Conservation (phyloP, 2,888 invertebrate species). For the Ichneumoninae sp. region DNA sequence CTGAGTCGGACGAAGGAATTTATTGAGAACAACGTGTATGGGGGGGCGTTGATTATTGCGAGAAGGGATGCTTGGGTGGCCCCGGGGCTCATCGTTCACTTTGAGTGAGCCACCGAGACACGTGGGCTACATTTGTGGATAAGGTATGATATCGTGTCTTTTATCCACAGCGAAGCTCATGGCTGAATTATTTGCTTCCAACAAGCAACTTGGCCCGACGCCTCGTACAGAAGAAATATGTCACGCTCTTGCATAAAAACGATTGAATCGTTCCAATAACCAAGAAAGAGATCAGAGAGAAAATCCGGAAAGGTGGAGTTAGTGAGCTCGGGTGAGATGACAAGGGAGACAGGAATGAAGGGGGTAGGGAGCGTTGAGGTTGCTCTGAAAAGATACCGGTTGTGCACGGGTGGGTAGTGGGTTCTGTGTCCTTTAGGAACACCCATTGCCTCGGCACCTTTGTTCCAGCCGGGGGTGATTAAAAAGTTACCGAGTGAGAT, state of each 20-base stretch:
- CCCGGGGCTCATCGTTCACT: conserved; percentile 30
- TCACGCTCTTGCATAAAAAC: conserved; percentile 48
- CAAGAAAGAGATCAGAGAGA: conserved; percentile 60
- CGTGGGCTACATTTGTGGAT: background rate
- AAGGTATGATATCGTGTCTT: background rate
- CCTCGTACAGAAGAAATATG: conserved; percentile 50
- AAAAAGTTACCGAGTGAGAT: conserved; percentile 78
- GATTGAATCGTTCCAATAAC: conserved; percentile 68
- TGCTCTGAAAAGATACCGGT: conserved; percentile 57
- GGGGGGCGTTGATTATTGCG: conserved; percentile 34
- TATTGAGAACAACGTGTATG: conserved; percentile 54
- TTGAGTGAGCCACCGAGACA: conserved; percentile 19
- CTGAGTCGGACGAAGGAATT: conserved; percentile 30
- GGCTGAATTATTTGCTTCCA: background rate
- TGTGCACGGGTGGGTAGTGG: conserved; percentile 53
- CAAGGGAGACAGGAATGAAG: conserved; percentile 41
- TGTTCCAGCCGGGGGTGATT: conserved; percentile 78
- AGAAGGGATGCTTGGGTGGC: background rate
- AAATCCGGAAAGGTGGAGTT: conserved; percentile 29
- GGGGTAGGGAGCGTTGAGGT: conserved; percentile 25
- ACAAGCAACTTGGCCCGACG: background rate
- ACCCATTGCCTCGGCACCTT: conserved; percentile 74
- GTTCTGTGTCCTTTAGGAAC: conserved; percentile 64
- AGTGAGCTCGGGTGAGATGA: conserved; percentile 35
- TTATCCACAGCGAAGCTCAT: background rate